phyloP scores from a whole-genome alignment of 2,113 vertebrate genomes.

The Oncorhynchus masou region DNA sequence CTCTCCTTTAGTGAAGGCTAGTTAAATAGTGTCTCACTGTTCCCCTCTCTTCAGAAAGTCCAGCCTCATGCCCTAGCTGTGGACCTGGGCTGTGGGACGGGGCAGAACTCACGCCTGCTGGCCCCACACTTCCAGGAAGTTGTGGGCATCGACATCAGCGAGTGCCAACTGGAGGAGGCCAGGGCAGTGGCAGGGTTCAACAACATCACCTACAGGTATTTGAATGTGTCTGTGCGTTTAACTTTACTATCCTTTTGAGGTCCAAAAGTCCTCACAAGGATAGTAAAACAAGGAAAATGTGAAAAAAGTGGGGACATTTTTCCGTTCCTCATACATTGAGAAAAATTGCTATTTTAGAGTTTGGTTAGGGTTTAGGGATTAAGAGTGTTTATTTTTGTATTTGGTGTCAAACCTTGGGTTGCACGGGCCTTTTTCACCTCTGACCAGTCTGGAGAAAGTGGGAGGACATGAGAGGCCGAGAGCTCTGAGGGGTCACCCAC shows the following conservation, averaged over 20 bases:
- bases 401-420: no score
- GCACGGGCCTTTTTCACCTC: no score
- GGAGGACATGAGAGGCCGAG: no score
- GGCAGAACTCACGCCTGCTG: conserved; percentile 61
- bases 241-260: not conserved
- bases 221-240: conserved; percentile 17
- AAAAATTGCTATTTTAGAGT: no score
- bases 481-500: no score
- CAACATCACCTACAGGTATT: conserved; percentile 78
- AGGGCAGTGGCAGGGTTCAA: conserved; percentile 39
- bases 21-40: not conserved
- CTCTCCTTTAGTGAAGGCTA: no score
- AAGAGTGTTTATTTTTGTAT: no score
- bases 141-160: conserved; percentile 70
- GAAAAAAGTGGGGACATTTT: no score
- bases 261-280: not conserved
- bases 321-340: no score
- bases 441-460: no score
- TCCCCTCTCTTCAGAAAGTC: conserved; percentile 54
- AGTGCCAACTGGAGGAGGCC: conserved; percentile 67
- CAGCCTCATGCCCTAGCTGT: conserved; percentile 64
- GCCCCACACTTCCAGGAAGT: conserved; percentile 69
- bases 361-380: not conserved
- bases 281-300: no score
- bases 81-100: conserved; percentile 76